Evolutionary conservation across 2,888 invertebrate species (phyloP).

Genomic region (Dioctria linearis): DNA sequence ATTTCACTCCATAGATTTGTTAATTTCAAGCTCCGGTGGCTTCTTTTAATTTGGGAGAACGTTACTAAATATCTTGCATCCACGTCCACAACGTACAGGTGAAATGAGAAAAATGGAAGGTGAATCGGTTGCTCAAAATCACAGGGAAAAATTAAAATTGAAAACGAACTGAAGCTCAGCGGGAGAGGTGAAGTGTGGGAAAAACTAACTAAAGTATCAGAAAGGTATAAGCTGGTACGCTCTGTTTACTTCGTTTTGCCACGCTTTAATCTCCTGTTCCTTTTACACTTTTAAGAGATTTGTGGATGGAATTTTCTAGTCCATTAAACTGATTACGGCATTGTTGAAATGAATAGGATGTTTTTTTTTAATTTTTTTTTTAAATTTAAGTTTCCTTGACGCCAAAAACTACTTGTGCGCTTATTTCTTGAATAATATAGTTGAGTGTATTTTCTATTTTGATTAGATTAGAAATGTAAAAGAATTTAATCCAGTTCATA

Average conservation of each 20-base stretch:
- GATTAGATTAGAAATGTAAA: not conserved
- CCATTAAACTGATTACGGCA: slow-evolving; percentile 39
- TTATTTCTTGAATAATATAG: not conserved
- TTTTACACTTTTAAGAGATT: not conserved
- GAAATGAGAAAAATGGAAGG: slow-evolving; percentile 13
- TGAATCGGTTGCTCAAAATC: slow-evolving; percentile 1
- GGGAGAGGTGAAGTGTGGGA: not conserved
- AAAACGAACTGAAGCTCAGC: slow-evolving; percentile 25
- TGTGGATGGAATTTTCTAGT: slow-evolving; percentile 26
- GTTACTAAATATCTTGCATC: not conserved
- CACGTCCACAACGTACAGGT: not conserved
- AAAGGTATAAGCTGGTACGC: slow-evolving; percentile 8
- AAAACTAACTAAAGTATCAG: slow-evolving; percentile 12
- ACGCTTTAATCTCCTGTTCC: not conserved
- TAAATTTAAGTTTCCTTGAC: too few relatives aligned
- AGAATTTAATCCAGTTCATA: not conserved
- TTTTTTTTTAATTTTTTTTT: not conserved
- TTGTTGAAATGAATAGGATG: slow-evolving; percentile 33
- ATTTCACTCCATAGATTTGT: slow-evolving; percentile 46
- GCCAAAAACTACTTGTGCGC: not conserved
- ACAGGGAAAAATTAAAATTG: slow-evolving; percentile 32
- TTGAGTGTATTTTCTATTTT: too few relatives aligned
- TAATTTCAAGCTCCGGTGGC: slow-evolving; percentile 26
- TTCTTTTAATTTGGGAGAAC: slow-evolving; percentile 18
- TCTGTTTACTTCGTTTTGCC: not conserved